phyloP scores from a whole-genome alignment of 1,140 invertebrate species.

The Manduca sexta region DNA sequence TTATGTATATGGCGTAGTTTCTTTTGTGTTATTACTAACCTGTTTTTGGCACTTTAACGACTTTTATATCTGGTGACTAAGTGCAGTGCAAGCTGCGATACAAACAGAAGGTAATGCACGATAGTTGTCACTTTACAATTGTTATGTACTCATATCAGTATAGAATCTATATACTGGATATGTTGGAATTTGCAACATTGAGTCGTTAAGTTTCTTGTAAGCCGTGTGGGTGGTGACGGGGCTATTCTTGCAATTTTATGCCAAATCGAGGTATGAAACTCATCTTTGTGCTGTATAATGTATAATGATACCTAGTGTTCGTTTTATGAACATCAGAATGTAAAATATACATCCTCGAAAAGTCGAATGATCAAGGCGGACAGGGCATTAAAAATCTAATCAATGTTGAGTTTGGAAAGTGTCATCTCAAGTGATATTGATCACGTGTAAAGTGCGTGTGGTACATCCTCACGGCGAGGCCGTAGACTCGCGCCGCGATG shows the following conservation, averaged over 20 bases:
- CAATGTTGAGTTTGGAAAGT: slow-evolving; percentile 53
- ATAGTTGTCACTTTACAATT: no score
- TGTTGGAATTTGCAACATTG: neutral
- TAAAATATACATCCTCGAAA: slow-evolving; percentile 52
- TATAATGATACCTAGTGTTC: slow-evolving; percentile 35
- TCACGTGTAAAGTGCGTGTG: slow-evolving; percentile 23
- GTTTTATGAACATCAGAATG: slow-evolving; percentile 26
- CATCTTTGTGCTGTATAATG: slow-evolving; percentile 34
- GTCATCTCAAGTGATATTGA: slow-evolving; percentile 43
- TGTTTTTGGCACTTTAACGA: no score
- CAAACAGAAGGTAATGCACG: no score
- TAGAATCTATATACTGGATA: neutral
- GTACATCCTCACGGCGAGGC: slow-evolving; percentile 34
- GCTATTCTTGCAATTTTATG: slow-evolving; percentile 32
- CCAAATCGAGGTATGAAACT: slow-evolving; percentile 24
- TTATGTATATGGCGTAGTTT: no score
- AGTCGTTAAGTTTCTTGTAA: neutral
- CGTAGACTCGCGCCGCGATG: slow-evolving; percentile 21
- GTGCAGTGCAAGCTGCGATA: no score
- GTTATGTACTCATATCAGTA: neutral
- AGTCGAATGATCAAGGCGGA: slow-evolving; percentile 50
- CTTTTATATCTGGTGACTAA: no score
- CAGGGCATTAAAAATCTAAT: slow-evolving; percentile 59
- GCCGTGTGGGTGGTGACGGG: slow-evolving; percentile 24
- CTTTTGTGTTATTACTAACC: no score